phyloP scores from a whole-genome alignment of 2,797 vertebrate genomes.

The Lates japonicus region DNA sequence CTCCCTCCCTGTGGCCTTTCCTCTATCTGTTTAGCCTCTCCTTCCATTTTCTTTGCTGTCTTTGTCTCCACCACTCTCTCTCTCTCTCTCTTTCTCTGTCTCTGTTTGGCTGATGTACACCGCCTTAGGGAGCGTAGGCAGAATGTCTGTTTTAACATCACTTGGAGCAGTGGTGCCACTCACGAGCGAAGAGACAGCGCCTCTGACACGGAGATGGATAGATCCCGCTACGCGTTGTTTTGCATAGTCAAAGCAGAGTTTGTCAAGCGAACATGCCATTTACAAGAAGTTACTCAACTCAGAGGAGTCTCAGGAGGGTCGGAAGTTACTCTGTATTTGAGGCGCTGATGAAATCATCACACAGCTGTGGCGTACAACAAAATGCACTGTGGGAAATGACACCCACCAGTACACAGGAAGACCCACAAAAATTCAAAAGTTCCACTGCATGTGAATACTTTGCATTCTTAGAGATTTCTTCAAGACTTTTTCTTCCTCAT shows the following conservation, averaged over 20 bases:
- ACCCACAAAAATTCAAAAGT: not conserved
- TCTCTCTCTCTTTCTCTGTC: constrained; percentile 2
- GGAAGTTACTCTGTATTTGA: constrained; percentile 19
- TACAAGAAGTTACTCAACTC: constrained; percentile 29
- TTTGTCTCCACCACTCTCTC: constrained; percentile 29
- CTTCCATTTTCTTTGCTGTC: constrained; percentile 42
- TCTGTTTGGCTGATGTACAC: constrained; percentile 20
- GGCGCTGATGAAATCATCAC: constrained; percentile 25
- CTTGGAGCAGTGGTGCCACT: constrained; percentile 48
- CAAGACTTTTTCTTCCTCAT: not conserved
- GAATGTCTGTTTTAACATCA: constrained; percentile 30
- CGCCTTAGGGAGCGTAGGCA: constrained; percentile 32
- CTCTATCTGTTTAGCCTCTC: constrained; percentile 35
- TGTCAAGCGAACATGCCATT: constrained; percentile 41
- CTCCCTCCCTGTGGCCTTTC: constrained; percentile 22
- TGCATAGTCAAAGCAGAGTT: constrained; percentile 39
- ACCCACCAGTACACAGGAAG: constrained; percentile 5
- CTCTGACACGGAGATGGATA: constrained; percentile 32
- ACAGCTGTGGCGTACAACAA: constrained; percentile 21
- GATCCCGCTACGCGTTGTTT: constrained; percentile 25
- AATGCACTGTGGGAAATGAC: constrained; percentile 10
- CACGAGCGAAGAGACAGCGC: constrained; percentile 29
- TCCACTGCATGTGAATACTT: not conserved
- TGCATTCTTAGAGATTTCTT: not conserved
- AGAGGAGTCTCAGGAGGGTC: constrained; percentile 28